These are phyloP conservation scores for Caenorhabditis sp. DNA, from an alignment of 2,888 invertebrate species.

Conservation along the genomic window DNA sequence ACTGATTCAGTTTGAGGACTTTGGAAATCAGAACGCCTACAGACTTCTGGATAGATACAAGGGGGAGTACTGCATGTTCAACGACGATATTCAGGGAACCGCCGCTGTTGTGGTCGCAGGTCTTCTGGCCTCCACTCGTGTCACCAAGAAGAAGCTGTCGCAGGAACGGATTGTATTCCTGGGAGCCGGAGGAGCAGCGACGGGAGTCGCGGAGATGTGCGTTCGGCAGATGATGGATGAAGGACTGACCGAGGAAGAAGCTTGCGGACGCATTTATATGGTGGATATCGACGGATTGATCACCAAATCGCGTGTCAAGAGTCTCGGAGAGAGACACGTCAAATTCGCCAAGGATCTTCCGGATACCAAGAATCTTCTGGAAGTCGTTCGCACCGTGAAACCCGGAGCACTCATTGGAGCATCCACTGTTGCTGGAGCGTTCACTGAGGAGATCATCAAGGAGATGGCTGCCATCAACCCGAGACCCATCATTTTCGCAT, in stretches of 20 bases:
- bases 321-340: conserved; percentile 70
- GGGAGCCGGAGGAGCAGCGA: conserved; percentile 96
- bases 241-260: conserved; percentile 88
- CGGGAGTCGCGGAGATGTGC: conserved; percentile 95
- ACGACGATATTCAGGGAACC: conserved; percentile 98
- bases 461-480: conserved; percentile 92
- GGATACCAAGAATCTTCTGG: conserved; percentile 89
- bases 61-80: conserved; percentile 94
- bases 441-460: conserved; percentile 91
- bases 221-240: conserved; percentile 94
- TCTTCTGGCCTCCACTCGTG: conserved; percentile 90
- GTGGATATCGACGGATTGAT: conserved; percentile 96
- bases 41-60: conserved; percentile 93
- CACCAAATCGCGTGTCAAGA: conserved; percentile 86
- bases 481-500: conserved; percentile 95
- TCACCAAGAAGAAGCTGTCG: conserved; percentile 90
- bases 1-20: conserved; percentile 94
- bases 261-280: conserved; percentile 92
- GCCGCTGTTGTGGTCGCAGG: conserved; percentile 97
- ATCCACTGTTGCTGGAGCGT: conserved; percentile 95
- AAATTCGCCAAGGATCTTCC: conserved; percentile 85
- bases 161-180: conserved; percentile 94
- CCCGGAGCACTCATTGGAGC: conserved; percentile 93
- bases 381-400: conserved; percentile 90
- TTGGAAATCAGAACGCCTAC: conserved; percentile 98